Evolutionary conservation across 92 coral and sea anemone genomes (phyloP).

Genomic region (Paramuricea clavata): DNA sequence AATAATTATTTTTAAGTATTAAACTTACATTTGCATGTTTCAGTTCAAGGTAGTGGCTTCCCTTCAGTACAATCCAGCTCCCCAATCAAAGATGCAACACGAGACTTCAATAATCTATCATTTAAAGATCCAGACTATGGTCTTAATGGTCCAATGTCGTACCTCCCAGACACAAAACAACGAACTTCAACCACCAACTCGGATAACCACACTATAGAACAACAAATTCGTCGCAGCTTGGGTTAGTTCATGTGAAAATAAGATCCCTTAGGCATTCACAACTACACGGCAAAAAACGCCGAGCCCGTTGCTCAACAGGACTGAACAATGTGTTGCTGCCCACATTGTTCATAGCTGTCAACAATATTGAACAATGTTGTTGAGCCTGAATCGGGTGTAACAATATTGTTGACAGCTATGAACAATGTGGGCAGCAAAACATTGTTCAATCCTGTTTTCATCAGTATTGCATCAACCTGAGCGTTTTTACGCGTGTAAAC

Average conservation of each 20-base stretch:
- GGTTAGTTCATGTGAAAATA: conserved; percentile 23
- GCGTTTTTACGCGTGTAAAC: no score
- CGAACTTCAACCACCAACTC: neutral
- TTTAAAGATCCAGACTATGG: neutral
- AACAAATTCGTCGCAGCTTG: neutral
- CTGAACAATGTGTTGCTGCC: no score
- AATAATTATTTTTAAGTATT: neutral
- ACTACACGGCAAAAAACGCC: no score
- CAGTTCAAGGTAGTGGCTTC: neutral
- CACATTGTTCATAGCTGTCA: no score
- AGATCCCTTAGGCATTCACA: no score
- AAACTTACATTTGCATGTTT: conserved; percentile 4
- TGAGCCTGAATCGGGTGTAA: no score
- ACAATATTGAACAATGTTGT: no score
- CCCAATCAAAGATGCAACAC: neutral
- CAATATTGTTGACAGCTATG: no score
- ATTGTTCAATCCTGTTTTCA: no score
- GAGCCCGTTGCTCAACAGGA: no score
- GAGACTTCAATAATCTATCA: conserved; percentile 5
- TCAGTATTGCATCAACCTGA: no score
- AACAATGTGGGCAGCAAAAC: no score
- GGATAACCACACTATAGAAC: neutral
- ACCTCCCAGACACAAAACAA: conserved; percentile 7
- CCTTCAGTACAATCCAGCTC: neutral
- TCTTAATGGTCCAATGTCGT: conserved; percentile 2